These are phyloP conservation scores for Amphipyra berbera DNA, from an alignment of 2,888 invertebrate genomes.

Conservation along the genomic window DNA sequence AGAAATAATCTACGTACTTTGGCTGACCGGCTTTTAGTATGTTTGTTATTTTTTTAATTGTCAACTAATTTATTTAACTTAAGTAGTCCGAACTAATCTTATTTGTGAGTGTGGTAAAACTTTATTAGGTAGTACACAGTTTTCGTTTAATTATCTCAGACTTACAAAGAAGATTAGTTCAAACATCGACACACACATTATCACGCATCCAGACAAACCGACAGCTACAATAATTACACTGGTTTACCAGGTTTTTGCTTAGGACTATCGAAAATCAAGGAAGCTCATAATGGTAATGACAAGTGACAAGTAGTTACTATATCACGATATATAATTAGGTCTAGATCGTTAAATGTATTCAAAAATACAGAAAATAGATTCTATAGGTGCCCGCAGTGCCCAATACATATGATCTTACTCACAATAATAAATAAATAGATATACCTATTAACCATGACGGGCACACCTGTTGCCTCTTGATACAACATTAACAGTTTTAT, in stretches of 20 bases:
- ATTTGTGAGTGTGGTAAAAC: constrained; percentile 27
- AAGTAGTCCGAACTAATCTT: constrained; percentile 38
- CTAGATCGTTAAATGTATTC: constrained; percentile 3
- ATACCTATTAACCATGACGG: constrained; percentile 1
- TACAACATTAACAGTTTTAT: too few relatives aligned
- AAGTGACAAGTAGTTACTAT: constrained; percentile 15
- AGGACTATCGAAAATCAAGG: constrained; percentile 27
- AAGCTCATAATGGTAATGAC: constrained; percentile 6
- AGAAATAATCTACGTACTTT: constrained; percentile 37
- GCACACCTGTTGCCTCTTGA: background rate
- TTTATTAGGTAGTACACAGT: background rate
- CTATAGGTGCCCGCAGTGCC: too few relatives aligned
- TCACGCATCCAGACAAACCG: constrained; percentile 48
- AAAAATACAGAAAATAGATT: too few relatives aligned
- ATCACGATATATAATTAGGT: constrained; percentile 3
- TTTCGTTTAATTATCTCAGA: constrained; percentile 2
- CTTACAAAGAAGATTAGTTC: constrained; percentile 38
- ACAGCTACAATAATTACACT: constrained; percentile 59
- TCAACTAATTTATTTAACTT: constrained; percentile 40
- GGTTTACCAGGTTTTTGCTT: constrained; percentile 53
- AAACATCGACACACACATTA: constrained; percentile 35
- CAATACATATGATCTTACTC: constrained; percentile 4
- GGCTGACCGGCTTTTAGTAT: constrained; percentile 35
- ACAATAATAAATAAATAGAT: constrained; percentile 23
- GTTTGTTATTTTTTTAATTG: constrained; percentile 31